These are phyloP conservation scores for Hesperia comma DNA, from an alignment of 2,888 invertebrate species.

Conservation along the genomic window DNA sequence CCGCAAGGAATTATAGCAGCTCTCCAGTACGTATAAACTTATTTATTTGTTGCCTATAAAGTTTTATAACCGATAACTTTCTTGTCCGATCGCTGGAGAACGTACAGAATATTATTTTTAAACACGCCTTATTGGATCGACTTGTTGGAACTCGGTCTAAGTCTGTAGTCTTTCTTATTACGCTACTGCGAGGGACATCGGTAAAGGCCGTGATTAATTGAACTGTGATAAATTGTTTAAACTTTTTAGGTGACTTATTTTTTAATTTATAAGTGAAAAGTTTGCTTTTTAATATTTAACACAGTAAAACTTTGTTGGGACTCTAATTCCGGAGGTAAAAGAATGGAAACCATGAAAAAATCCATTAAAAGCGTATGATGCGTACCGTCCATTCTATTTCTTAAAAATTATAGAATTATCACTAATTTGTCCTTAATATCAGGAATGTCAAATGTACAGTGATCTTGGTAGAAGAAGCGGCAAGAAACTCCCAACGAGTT, in stretches of 20 bases:
- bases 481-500: no score
- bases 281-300: no score
- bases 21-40: slow-evolving; percentile 39
- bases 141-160: background rate
- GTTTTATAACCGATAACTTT: slow-evolving; percentile 42
- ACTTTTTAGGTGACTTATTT: background rate
- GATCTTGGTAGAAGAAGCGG: no score
- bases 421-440: no score
- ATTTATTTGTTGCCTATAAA: slow-evolving; percentile 54
- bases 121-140: slow-evolving; percentile 6
- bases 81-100: slow-evolving; percentile 12
- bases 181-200: background rate
- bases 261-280: no score
- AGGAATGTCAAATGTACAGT: no score
- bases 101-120: slow-evolving; percentile 8
- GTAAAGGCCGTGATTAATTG: background rate
- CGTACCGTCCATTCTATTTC: no score
- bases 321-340: no score
- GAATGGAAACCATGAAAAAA: no score
- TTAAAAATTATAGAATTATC: no score
- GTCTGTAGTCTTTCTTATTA: background rate
- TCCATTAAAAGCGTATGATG: no score
- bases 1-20: slow-evolving; percentile 48
- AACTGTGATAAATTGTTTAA: background rate
- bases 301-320: no score